Conservation (phyloP, 2,113 vertebrate genomes). For the Neodon shergylaensis region DNA sequence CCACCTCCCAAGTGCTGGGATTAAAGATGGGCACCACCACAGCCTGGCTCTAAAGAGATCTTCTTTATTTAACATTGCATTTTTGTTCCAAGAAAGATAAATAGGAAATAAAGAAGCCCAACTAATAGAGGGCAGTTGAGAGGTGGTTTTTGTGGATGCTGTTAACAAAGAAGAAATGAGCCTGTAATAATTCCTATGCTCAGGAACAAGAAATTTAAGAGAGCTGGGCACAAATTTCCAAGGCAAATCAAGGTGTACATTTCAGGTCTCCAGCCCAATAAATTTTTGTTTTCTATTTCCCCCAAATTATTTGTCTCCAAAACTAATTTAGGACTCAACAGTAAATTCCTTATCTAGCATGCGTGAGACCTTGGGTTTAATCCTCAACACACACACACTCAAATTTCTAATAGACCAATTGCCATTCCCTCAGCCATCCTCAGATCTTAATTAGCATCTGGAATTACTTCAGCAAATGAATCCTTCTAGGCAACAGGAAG, state of each 20-base stretch:
- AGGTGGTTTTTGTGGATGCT: not conserved
- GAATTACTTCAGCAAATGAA: conserved; percentile 48
- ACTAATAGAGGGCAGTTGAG: not conserved
- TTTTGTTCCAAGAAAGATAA: not conserved
- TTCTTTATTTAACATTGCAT: not conserved
- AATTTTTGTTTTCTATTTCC: not conserved
- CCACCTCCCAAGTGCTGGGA: too few species aligned
- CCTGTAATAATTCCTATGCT: not conserved
- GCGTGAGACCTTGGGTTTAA: not conserved
- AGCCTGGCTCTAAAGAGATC: not conserved
- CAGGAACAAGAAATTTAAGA: conserved; percentile 14
- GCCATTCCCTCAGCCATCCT: conserved; percentile 24
- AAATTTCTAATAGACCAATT: not conserved
- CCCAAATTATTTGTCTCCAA: not conserved
- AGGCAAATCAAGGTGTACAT: conserved; percentile 2
- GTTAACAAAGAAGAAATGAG: conserved; percentile 36
- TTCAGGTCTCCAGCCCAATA: not conserved
- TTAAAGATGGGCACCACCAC: too few species aligned
- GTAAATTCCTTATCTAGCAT: not conserved
- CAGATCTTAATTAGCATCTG: conserved; percentile 46
- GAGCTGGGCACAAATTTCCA: not conserved
- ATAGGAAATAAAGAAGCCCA: not conserved
- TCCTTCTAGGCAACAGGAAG: not conserved
- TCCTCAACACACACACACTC: not conserved
- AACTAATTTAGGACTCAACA: not conserved